A percentile compares a stretch with the other conserved stretches of the same genome.
Evolutionary conservation across 2,113 vertebrate genomes (phyloP).

Genomic region (Entelurus aequoreus): DNA sequence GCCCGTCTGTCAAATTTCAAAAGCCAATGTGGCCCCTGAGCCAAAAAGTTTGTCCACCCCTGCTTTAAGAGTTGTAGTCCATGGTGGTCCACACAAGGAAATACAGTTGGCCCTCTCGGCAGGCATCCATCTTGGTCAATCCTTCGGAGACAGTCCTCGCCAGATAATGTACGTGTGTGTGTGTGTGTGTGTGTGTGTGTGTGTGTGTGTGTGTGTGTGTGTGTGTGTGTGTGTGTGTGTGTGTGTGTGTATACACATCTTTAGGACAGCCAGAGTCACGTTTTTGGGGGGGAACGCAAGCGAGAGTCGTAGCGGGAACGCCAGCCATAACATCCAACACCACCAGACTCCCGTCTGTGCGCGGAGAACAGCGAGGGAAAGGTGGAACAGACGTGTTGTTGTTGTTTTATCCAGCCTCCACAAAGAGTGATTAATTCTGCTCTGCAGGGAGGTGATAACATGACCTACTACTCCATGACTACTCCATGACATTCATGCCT

Average conservation of each 20-base stretch:
- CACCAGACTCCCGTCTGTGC: slow-evolving; percentile 20
- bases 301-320: slow-evolving; percentile 22
- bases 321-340: slow-evolving; percentile 47
- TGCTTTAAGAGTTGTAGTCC: slow-evolving; percentile 11
- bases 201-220: no score
- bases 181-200: not conserved
- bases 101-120: slow-evolving; percentile 30
- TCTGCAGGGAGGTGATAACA: slow-evolving; percentile 31
- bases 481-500: slow-evolving; percentile 34
- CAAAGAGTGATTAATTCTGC: slow-evolving; percentile 35
- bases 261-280: slow-evolving; percentile 22
- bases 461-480: slow-evolving; percentile 30
- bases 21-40: no score
- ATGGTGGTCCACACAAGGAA: slow-evolving; percentile 26
- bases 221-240: no score
- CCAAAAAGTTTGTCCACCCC: no score
- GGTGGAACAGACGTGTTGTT: slow-evolving; percentile 12
- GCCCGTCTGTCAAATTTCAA: no score
- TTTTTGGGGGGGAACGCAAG: slow-evolving; percentile 30
- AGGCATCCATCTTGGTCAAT: slow-evolving; percentile 28
- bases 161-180: slow-evolving; percentile 20
- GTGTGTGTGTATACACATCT: no score
- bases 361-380: not conserved
- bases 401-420: slow-evolving; percentile 26
- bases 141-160: slow-evolving; percentile 26